These are phyloP conservation scores for Phthorimaea operculella DNA, from an alignment of 1,140 invertebrate genomes.

Conservation along the genomic window DNA sequence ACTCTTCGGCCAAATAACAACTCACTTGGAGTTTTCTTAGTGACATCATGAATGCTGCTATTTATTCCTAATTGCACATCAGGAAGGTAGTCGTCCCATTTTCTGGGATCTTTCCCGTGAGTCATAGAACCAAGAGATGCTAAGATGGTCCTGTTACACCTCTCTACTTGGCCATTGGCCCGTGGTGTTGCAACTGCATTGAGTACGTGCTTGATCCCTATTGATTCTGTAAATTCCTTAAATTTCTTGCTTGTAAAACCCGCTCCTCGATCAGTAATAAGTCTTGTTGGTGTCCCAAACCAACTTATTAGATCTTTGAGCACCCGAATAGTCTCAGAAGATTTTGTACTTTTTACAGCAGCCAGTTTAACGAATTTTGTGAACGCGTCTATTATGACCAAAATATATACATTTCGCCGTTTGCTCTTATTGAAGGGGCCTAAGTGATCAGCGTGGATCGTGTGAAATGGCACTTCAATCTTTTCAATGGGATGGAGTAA, in stretches of 20 bases:
- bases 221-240: neutral
- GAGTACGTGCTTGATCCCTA: conserved; percentile 5
- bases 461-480: conserved; percentile 6
- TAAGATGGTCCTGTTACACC: conserved; percentile 10
- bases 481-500: conserved; percentile 9
- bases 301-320: neutral
- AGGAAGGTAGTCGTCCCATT: conserved; percentile 6
- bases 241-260: conserved; percentile 2
- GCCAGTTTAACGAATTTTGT: neutral
- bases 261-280: conserved; percentile 2
- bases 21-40: conserved; percentile 11
- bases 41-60: conserved; percentile 4
- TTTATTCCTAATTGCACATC: conserved; percentile 8
- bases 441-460: too few relatives aligned
- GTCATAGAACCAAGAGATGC: conserved; percentile 10
- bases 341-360: conserved; percentile 1
- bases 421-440: neutral
- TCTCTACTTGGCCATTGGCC: conserved; percentile 11
- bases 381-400: neutral
- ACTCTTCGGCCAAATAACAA: conserved; percentile 8
- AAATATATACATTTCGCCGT: neutral
- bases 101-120: conserved; percentile 2
- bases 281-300: neutral
- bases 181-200: conserved; percentile 6
- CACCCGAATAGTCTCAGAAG: neutral